Base-by-base conservation (phyloP, 2,113 vertebrate genomes). In the Equus przewalskii region DNA sequence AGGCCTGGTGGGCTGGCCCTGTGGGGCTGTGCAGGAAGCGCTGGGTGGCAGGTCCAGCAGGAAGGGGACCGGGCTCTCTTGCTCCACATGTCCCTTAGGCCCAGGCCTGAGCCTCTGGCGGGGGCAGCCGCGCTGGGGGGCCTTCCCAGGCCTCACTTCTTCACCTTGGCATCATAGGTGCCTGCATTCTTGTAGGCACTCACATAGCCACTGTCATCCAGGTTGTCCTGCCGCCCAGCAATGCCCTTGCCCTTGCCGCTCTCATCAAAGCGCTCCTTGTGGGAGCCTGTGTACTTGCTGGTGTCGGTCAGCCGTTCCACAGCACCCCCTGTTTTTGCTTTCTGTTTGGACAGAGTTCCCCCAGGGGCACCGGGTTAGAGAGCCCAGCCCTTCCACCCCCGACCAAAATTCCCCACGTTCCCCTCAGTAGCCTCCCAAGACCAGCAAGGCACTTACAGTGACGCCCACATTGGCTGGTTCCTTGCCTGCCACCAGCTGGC, bases 281-380 rank as follows among this genome's bases (percentile, higher is more conserved):
- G 99, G 1, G 99, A 99, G 0, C 99, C 99, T 0, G 99, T 99
- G 98, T 99, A 99, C 95, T 99, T 99, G 97, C 99, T 98, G 15
- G 99, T 99, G 98, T 99, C 99, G 0, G 99, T 99, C 97, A 99
- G 98, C 65, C 99, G 99, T 90, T 99, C 99, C 98, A 99, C 99
- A 0, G 99, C 99, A 7, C 98, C 99, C 0, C 98, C 99, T 0
- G 99, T 99, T 28, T 99, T 98, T 93, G 99, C 99, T 99, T 99
- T 99, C 99, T 99, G 98, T 78, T 96, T 87, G 76, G 84, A 98
- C 65, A 95, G 96, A 67, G 75, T 10, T 83, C 30, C 87, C 80
- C 7, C 41, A 0, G 1, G 19, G 2, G 15, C 16, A 70, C 44
- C 28, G 60, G 70, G 58, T 95, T 78, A 93, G 78, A 54, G 64